Percentiles rank a stretch among this genome's conserved stretches.
Conservation (phyloP, 1,140 invertebrate genomes). For the Ganaspis sp. region DNA sequence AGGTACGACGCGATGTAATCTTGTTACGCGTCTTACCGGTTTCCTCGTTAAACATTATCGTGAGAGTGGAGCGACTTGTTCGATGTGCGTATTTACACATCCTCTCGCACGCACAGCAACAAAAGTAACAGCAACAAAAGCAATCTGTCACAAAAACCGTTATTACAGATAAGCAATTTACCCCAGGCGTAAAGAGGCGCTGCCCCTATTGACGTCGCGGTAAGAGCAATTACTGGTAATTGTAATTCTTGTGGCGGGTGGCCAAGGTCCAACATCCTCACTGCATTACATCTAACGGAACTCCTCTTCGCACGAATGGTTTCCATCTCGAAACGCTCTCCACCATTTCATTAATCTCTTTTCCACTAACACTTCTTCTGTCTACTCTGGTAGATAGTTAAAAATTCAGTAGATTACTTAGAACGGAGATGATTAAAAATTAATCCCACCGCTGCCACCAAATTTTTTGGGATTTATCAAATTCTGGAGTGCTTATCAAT, state of each 20-base stretch:
- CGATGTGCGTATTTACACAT: not conserved
- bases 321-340: conserved; percentile 15
- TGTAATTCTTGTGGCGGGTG: conserved; percentile 35
- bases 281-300: conserved; percentile 47
- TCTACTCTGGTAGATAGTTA: too few relatives aligned
- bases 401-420: too few relatives aligned
- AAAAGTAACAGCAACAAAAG: not conserved
- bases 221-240: conserved; percentile 50
- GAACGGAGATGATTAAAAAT: too few relatives aligned
- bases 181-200: conserved; percentile 13
- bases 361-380: not conserved
- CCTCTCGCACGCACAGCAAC: not conserved
- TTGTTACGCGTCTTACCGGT: conserved; percentile 28
- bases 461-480: too few relatives aligned
- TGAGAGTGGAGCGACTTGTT: not conserved
- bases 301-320: conserved; percentile 13
- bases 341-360: conserved; percentile 21
- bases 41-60: not conserved
- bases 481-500: too few relatives aligned
- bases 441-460: too few relatives aligned
- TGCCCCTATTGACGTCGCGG: conserved; percentile 33
- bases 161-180: conserved; percentile 37
- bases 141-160: conserved; percentile 40
- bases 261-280: conserved; percentile 37
- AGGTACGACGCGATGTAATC: not conserved